Percentiles rank a stretch among this genome's conserved stretches.
Evolutionary conservation across 1,140 invertebrate species (phyloP).

Genomic region (Berghia stephanieae): DNA sequence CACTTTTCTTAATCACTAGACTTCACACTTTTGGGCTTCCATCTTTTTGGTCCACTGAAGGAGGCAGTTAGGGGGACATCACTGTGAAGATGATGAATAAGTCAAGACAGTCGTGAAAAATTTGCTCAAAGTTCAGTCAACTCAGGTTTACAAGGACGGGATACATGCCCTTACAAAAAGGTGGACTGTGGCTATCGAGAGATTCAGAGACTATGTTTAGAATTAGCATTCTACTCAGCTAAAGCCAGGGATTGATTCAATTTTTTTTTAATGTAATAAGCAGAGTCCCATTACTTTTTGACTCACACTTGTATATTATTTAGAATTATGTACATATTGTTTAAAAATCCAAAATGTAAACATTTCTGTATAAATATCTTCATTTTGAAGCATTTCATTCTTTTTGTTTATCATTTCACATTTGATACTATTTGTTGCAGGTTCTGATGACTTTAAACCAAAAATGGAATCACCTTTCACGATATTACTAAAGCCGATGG

Average conservation of each 20-base stretch:
- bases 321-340: not conserved
- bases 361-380: not conserved
- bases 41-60: no score
- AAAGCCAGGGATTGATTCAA: not conserved
- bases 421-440: slow-evolving; percentile 61
- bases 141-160: no score
- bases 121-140: no score
- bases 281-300: not conserved
- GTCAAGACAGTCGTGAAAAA: no score
- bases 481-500: slow-evolving; percentile 71
- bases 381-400: not conserved
- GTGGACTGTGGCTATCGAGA: no score
- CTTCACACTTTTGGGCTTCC: no score
- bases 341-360: not conserved
- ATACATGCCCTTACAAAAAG: no score
- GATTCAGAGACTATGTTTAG: no score
- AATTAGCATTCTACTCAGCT: no score
- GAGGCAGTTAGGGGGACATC: no score
- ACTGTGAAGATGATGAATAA: no score
- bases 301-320: not conserved
- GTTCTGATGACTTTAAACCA: slow-evolving; percentile 70
- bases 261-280: not conserved
- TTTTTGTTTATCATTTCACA: not conserved
- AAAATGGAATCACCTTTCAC: slow-evolving; percentile 29
- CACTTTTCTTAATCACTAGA: no score